phyloP scores from a whole-genome alignment of 2,888 invertebrate genomes.

The Fragum whitleyi region DNA sequence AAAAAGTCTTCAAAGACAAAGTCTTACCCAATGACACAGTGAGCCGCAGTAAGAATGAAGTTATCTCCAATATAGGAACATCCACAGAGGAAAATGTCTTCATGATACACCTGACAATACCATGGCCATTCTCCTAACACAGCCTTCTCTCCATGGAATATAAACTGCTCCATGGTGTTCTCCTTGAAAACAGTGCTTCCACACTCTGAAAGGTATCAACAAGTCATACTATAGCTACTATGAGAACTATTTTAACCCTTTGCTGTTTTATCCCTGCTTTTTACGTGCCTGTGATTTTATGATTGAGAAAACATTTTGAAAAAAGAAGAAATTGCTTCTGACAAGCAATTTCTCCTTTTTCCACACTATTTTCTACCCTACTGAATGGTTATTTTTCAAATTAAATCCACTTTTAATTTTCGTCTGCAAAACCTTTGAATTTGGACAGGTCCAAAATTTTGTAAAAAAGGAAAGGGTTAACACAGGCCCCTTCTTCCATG shows the following conservation, averaged over 20 bases:
- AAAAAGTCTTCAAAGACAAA: no score
- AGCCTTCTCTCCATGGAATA: conserved; percentile 15
- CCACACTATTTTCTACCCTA: no score
- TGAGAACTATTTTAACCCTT: not conserved
- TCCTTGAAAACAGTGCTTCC: conserved; percentile 23
- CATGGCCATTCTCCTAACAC: conserved; percentile 37
- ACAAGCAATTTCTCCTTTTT: no score
- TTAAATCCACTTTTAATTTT: no score
- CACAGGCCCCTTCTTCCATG: no score
- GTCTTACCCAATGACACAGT: conserved; percentile 19
- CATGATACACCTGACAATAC: conserved; percentile 17
- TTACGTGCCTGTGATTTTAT: no score
- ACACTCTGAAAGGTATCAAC: conserved; percentile 13
- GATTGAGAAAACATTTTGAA: no score
- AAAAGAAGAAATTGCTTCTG: no score
- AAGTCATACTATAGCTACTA: not conserved
- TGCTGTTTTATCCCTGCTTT: no score
- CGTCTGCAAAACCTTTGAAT: no score
- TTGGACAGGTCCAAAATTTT: no score
- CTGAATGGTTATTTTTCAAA: no score
- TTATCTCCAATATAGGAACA: conserved; percentile 32
- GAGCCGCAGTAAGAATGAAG: conserved; percentile 26
- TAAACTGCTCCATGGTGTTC: conserved; percentile 1
- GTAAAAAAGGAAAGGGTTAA: not conserved
- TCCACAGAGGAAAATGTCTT: conserved; percentile 15